A percentile compares a stretch with the other conserved stretches of the same genome.
These are phyloP conservation scores for Pomatorhinus ruficollis DNA, from an alignment of 2,113 vertebrate genomes.

Conservation along the genomic window DNA sequence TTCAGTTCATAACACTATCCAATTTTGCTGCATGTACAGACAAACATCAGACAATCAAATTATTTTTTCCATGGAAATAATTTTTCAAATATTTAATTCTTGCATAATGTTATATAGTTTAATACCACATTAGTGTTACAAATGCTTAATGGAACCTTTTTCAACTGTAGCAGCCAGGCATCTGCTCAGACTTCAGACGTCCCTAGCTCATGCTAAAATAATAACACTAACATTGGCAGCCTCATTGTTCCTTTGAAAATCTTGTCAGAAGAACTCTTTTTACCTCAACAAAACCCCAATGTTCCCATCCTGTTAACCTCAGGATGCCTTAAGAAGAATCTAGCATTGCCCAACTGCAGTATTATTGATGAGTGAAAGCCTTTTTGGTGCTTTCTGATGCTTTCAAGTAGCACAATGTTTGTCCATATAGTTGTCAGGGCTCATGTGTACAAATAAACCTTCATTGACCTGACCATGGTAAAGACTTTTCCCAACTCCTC, in stretches of 20 bases:
- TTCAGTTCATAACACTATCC: neutral
- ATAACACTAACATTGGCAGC: neutral
- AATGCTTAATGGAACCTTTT: neutral
- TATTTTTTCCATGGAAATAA: neutral
- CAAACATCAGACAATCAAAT: neutral
- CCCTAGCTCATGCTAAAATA: neutral
- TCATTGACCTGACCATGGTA: neutral
- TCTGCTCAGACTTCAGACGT: neutral
- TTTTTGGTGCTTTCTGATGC: neutral
- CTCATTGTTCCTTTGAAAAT: neutral
- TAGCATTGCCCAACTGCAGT: neutral
- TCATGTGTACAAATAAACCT: neutral
- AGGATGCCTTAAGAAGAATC: neutral
- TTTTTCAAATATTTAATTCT: neutral
- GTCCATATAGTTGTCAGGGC: neutral
- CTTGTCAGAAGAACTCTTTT: neutral
- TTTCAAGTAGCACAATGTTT: neutral
- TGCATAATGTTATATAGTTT: neutral
- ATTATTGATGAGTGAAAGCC: neutral
- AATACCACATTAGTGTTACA: neutral
- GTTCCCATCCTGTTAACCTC: neutral
- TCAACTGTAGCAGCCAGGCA: neutral
- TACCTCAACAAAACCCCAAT: neutral
- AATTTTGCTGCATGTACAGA: neutral
- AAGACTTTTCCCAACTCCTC: neutral